Evolutionary conservation across 2,888 invertebrate species (phyloP), one percentile per base, ranked within the genome.

Genomic region (Cosmopolites sordidus): DNA sequence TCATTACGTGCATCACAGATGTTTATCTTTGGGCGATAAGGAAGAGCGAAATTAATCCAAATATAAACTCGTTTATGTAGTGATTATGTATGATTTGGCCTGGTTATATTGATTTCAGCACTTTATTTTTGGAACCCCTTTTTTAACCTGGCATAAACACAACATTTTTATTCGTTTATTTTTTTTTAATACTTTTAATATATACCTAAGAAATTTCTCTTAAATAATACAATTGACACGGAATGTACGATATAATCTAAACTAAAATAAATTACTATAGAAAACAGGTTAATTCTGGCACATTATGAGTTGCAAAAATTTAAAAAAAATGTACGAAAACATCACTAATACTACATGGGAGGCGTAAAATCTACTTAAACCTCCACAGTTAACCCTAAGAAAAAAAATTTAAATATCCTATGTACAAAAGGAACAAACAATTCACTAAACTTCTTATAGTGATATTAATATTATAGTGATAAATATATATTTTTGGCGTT

Each of bases 381-480:
- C 33, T 33, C 33, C 33, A 12, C n/a, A 38, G 16, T 49, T 49
- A 51, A 52, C 37, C 47, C 56, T 56, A 56, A 40, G 40, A 56
- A 48, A 44, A 51, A 51, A 48, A 56, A 47, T 62, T 62, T 65
- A 61, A 62, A 63, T 18, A 51, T 42, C 46, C 42, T 72, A 73
- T 71, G 72, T 73, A 73, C 72, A 71, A 70, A 73, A 73, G 73
- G 73, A 74, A 73, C 72, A 73, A 73, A 72, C 63, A 64, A 72
- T 72, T 71, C 72, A 69, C 68, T 69, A 71, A 55, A 53, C 51
- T 53, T 37, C 53, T 52, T 58, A 55, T 41, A 56, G 41, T 41
- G 48, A 52, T 47, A 43, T 44, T 55, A 52, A 58, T 54, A 54
- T 38, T 54, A 53, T 52, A 52, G 51, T 37, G 55, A 74, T 73